Evolutionary conservation across 2,888 invertebrate genomes (phyloP), one percentile per base, ranked within the genome.

Genomic region (Cylloceria caligata): DNA sequence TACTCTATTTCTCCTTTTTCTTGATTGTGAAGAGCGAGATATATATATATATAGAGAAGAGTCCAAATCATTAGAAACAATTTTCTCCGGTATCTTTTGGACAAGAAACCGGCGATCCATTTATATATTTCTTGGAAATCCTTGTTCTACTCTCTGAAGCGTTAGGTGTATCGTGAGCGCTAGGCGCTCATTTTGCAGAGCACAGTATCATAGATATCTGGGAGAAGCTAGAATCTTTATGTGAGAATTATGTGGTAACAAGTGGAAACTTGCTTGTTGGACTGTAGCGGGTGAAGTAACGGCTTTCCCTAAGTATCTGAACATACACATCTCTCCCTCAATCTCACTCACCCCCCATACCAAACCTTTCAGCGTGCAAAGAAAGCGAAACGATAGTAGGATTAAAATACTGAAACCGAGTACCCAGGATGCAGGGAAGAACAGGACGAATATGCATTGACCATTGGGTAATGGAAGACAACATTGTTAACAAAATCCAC

Each of bases 221-320:
- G 16, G 57, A 57, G n/a, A 57, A 57, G 57, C 57, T 34, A 57
- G 57, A n/a, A 27, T 55, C 64, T 81, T 76, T 71, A 62, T 67
- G 74, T 57, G 57, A 71, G 69, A 72, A 81, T 77, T 81, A 75
- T 49, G 65, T 34, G 60, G 34, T 45, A 55, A 34, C 36, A n/a
- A 16, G 45, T 64, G 73, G 55, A 79, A 81, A 86, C 80, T 86
- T 82, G 74, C 75, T 52, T 68, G 80, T 52, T n/a, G 77, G 83
- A 87, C 85, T 87, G 85, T 86, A 86, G 85, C 42, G 65, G 76
- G 79, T 83, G 79, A 85, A 85, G 86, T 83, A 86, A 87, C 86
- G 88, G 86, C 87, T 88, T 86, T 85, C 68, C 75, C 83, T 85
- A 86, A 86, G 85, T 86, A 87, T 86, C 86, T 85, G 80, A 49